A percentile compares a stretch with the other conserved stretches of the same genome.
Conservation (phyloP, 2,797 vertebrate species). For the Lagodon rhomboides region DNA sequence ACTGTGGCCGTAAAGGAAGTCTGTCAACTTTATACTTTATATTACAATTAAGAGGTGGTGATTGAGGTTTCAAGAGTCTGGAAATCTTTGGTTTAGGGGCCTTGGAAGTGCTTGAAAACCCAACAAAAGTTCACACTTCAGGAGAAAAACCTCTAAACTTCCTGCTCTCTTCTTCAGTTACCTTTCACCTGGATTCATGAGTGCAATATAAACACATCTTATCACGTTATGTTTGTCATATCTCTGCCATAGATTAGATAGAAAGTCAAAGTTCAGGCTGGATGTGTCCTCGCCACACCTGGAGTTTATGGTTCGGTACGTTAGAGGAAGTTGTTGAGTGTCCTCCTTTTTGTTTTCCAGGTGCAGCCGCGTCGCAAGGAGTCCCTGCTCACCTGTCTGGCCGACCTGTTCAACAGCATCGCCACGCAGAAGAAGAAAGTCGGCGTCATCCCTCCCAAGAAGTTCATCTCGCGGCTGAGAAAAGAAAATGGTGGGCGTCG, state of each 20-base stretch:
- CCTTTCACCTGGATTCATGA: not conserved
- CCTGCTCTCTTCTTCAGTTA: not conserved
- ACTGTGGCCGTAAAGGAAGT: too few species aligned
- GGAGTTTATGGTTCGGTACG: too few species aligned
- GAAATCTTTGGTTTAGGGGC: too few species aligned
- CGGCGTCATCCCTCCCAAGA: constrained; percentile 95
- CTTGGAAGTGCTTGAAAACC: too few species aligned
- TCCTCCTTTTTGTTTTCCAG: constrained; percentile 30
- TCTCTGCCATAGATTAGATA: not conserved
- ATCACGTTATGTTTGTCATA: not conserved
- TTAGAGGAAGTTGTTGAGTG: not conserved
- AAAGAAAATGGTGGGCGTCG: constrained; percentile 90
- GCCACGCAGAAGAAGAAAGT: constrained; percentile 97
- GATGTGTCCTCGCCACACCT: not conserved
- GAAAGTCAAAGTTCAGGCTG: not conserved
- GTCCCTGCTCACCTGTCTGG: constrained; percentile 93
- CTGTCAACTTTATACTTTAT: too few species aligned
- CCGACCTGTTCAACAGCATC: constrained; percentile 95
- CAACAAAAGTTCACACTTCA: too few species aligned
- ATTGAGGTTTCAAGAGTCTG: too few species aligned
- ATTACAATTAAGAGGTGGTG: too few species aligned
- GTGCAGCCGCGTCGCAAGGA: constrained; percentile 93
- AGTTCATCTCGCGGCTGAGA: constrained; percentile 93
- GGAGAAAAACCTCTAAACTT: not conserved
- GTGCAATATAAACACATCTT: not conserved